These are phyloP conservation scores for Tinea semifulvella DNA, from an alignment of 2,888 invertebrate species.

Conservation along the genomic window DNA sequence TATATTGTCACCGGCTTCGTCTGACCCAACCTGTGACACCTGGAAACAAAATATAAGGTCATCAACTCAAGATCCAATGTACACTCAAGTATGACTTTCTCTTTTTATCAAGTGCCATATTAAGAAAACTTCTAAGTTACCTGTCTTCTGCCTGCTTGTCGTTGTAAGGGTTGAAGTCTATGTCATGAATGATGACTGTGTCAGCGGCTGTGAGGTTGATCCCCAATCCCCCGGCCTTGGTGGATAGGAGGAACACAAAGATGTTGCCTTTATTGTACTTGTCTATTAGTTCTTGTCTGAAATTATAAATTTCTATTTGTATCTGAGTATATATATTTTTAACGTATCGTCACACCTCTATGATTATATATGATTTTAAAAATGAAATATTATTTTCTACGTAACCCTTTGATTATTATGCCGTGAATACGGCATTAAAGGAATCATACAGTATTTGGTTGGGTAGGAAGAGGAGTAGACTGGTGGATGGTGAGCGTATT, in stretches of 20 bases:
- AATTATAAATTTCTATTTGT: too few relatives aligned
- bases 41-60: constrained; percentile 26
- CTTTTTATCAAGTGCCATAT: too few relatives aligned
- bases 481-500: too few relatives aligned
- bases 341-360: too few relatives aligned
- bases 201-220: constrained; percentile 95
- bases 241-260: constrained; percentile 91
- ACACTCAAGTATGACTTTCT: too few relatives aligned
- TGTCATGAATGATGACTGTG: constrained; percentile 95
- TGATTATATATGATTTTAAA: too few relatives aligned
- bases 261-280: constrained; percentile 85
- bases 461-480: too few relatives aligned
- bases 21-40: constrained; percentile 81
- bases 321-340: too few relatives aligned
- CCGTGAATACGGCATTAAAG: too few relatives aligned
- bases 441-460: too few relatives aligned
- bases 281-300: constrained; percentile 90
- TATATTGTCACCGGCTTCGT: constrained; percentile 86
- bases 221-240: constrained; percentile 94
- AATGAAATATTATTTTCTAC: too few relatives aligned
- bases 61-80: neutral
- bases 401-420: too few relatives aligned
- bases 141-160: constrained; percentile 98
- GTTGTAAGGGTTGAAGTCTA: constrained; percentile 98
- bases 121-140: constrained; percentile 28